A percentile compares a stretch with the other conserved stretches of the same genome.
phyloP scores from a whole-genome alignment of 2,888 invertebrate species.

The Cephus runcator region DNA sequence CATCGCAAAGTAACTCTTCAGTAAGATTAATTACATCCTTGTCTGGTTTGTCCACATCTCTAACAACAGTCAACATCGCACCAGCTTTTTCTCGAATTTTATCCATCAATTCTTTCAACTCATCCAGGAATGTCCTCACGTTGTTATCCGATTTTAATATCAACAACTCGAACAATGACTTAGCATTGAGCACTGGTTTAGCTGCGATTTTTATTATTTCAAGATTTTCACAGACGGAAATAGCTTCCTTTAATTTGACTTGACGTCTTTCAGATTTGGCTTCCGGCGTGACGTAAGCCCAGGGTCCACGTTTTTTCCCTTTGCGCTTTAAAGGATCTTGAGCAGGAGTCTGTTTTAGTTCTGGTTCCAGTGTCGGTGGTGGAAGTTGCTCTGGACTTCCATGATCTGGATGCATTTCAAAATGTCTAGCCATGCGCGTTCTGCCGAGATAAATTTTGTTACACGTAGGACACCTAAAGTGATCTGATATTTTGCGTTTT shows the following conservation, averaged over 20 bases:
- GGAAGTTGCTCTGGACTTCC: conserved; percentile 64
- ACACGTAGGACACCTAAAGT: conserved; percentile 73
- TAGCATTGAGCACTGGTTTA: conserved; percentile 55
- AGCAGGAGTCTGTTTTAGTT: conserved; percentile 41
- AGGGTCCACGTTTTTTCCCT: conserved; percentile 60
- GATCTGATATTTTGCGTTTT: conserved; percentile 67
- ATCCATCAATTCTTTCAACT: conserved; percentile 53
- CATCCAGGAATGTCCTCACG: conserved; percentile 50
- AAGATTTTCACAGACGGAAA: conserved; percentile 54
- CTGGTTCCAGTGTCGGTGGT: conserved; percentile 53
- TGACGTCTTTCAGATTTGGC: conserved; percentile 58
- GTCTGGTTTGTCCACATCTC: conserved; percentile 33
- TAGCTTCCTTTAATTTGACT: conserved; percentile 55
- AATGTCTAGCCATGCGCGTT: conserved; percentile 72
- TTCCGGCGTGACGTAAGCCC: conserved; percentile 60
- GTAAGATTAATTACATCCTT: conserved; percentile 45
- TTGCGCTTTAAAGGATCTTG: conserved; percentile 55
- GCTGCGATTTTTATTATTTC: conserved; percentile 60
- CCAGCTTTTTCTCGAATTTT: conserved; percentile 49
- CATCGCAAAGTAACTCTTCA: conserved; percentile 52
- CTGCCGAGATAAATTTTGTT: conserved; percentile 73
- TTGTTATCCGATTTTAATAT: conserved; percentile 56
- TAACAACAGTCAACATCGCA: conserved; percentile 40
- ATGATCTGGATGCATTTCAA: conserved; percentile 73
- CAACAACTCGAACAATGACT: conserved; percentile 55